Conservation (phyloP, 2,888 invertebrate species). For the Hypercompe scribonia region DNA sequence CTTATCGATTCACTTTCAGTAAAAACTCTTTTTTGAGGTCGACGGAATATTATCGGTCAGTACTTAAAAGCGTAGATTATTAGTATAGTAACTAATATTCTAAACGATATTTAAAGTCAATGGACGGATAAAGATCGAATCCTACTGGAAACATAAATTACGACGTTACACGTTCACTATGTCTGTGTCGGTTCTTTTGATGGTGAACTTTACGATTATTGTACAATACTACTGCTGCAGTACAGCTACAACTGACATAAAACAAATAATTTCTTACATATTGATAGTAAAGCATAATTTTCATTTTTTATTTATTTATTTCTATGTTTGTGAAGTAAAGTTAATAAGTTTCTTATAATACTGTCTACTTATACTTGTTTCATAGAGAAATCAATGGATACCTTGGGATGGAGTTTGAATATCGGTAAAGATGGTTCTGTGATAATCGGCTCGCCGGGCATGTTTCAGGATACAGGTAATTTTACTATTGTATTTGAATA, state of each 20-base stretch:
- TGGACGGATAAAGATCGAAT: too few species aligned
- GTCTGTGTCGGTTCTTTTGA: too few species aligned
- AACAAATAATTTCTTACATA: background rate
- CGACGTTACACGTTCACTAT: too few species aligned
- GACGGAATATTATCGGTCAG: too few species aligned
- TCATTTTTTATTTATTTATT: background rate
- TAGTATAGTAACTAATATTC: too few species aligned
- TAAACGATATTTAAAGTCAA: too few species aligned
- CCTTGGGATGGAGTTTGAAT: slow-evolving; percentile 71
- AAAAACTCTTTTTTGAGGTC: background rate
- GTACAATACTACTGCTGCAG: too few species aligned
- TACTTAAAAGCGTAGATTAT: too few species aligned
- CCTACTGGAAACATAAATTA: too few species aligned
- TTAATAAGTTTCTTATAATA: too few species aligned
- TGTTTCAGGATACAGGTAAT: slow-evolving; percentile 16
- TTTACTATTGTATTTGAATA: background rate
- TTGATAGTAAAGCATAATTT: background rate
- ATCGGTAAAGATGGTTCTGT: slow-evolving; percentile 34
- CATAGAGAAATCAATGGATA: slow-evolving; percentile 60
- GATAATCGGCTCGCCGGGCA: slow-evolving; percentile 18
- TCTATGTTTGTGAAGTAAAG: background rate
- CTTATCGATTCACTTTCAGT: background rate
- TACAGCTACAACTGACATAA: background rate
- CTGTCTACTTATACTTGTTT: slow-evolving; percentile 13
- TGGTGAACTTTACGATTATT: too few species aligned